Evolutionary conservation across 2,113 vertebrate species (phyloP), one percentile per base, ranked within the genome.

Genomic region (Pseudonaja textilis): DNA sequence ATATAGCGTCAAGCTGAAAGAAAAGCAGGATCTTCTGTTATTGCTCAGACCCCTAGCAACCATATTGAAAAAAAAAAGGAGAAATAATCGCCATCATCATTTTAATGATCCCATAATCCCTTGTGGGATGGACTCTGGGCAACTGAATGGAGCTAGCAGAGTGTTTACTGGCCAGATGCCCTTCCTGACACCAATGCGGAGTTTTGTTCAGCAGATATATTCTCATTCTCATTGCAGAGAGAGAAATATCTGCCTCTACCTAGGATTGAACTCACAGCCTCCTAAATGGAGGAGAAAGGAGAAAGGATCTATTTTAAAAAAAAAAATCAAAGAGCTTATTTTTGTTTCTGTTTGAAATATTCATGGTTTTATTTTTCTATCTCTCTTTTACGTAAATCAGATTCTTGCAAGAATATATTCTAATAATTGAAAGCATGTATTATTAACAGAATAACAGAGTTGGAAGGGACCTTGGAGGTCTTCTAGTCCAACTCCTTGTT

Each of bases 1-100:
- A 96, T 93, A 94, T 96, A 90, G 52, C 93, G 94, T 95, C 86
- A 94, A 93, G 89, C 87, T 95, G 90, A 93, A 95, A 94, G 94
- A 91, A 95, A 81, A 54, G 90, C 64, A 59, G n/a, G 26, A 74
- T 39, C 1, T 18, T 55, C 95, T 92, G 45, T 91, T 94, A 91
- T 89, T 9, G 94, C 95, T 96, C 85, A 93, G 93, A 93, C 90
- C 86, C 94, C 59, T 93, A 74, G 20, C 25, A 0, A 89, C 26
- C 86, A 42, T 55, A 9, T 3, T 93, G 92, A 74, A 0, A 0
- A 50, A 50, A 50, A 50, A 26, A 2, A 90, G 61, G 91, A 93
- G 69, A 4, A 0, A 87, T 50, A 50, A 50, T 50, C 8, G 0
- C 8, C 8, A 9, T 50, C 47, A 50, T 50, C 47, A 0, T 50